Conservation (phyloP, 2,113 vertebrate genomes). For the Xyliphius kryptos region DNA sequence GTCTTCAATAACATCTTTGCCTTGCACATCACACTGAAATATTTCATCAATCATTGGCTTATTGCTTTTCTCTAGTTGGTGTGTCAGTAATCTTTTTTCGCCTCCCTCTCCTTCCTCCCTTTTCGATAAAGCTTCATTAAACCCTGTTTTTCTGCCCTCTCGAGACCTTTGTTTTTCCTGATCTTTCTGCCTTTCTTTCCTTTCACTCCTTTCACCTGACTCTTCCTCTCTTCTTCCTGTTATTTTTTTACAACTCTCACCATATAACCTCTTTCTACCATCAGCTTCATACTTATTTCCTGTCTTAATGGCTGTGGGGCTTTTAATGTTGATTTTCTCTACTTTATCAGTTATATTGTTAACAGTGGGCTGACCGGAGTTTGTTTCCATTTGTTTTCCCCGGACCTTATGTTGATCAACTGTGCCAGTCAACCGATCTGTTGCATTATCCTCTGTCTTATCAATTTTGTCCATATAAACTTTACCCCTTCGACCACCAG, state of each 20-base stretch:
- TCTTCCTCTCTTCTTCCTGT: conserved; percentile 38
- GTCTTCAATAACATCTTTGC: not conserved
- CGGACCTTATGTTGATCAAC: no score
- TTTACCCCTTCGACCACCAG: conserved; percentile 71
- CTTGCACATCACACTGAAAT: no score
- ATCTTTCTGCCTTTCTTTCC: no score
- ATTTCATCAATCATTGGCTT: no score
- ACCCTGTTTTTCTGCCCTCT: conserved; percentile 48
- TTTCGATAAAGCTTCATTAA: conserved; percentile 41
- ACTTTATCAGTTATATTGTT: conserved; percentile 66
- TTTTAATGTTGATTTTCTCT: conserved; percentile 68
- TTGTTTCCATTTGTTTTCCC: conserved; percentile 28
- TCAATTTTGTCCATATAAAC: no score
- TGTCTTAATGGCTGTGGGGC: conserved; percentile 41
- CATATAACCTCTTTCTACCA: conserved; percentile 44
- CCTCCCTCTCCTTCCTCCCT: conserved; percentile 42
- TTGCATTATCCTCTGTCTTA: no score
- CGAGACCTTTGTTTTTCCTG: conserved; percentile 47
- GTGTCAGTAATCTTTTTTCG: conserved; percentile 51
- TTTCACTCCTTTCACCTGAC: conserved; percentile 26
- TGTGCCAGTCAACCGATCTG: no score
- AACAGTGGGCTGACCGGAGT: not conserved
- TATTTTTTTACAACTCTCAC: conserved; percentile 50
- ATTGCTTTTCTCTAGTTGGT: no score
- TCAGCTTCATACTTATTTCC: conserved; percentile 37